Evolutionary conservation across 2,797 vertebrate genomes (phyloP).

Genomic region (Arctocebus calabarensis): DNA sequence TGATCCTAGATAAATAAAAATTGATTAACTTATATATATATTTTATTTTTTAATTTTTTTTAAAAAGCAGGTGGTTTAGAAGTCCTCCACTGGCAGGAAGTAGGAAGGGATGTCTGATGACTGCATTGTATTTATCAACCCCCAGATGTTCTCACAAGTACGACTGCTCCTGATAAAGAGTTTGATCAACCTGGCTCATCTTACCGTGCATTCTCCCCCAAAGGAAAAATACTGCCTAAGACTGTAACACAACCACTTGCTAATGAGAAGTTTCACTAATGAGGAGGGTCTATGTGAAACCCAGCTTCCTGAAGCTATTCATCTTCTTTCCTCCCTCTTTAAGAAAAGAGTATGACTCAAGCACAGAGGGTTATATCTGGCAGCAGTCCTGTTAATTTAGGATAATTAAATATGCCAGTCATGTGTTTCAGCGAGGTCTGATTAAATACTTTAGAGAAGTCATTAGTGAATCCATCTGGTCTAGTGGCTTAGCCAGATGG

Average conservation of each 20-base stretch:
- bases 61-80: slow-evolving; percentile 17
- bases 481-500: slow-evolving; percentile 86
- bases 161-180: slow-evolving; percentile 26
- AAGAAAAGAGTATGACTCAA: slow-evolving; percentile 74
- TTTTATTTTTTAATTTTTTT: neutral
- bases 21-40: neutral
- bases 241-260: slow-evolving; percentile 46
- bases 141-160: slow-evolving; percentile 57
- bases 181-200: slow-evolving; percentile 34
- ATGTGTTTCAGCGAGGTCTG: slow-evolving; percentile 82
- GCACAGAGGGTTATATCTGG: slow-evolving; percentile 75
- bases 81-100: slow-evolving; percentile 60
- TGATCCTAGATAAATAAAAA: slow-evolving; percentile 29
- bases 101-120: slow-evolving; percentile 53
- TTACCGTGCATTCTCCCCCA: slow-evolving; percentile 47
- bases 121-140: slow-evolving; percentile 57
- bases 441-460: slow-evolving; percentile 85
- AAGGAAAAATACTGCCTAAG: slow-evolving; percentile 46
- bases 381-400: slow-evolving; percentile 80
- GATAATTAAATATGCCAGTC: slow-evolving; percentile 86
- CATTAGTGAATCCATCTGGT: slow-evolving; percentile 88
- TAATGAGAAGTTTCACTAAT: slow-evolving; percentile 77
- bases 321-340: slow-evolving; percentile 61
- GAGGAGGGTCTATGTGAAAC: slow-evolving; percentile 61
- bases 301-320: slow-evolving; percentile 63